Conservation (phyloP, 2,797 vertebrate genomes). For the Salarias fasciatus region DNA sequence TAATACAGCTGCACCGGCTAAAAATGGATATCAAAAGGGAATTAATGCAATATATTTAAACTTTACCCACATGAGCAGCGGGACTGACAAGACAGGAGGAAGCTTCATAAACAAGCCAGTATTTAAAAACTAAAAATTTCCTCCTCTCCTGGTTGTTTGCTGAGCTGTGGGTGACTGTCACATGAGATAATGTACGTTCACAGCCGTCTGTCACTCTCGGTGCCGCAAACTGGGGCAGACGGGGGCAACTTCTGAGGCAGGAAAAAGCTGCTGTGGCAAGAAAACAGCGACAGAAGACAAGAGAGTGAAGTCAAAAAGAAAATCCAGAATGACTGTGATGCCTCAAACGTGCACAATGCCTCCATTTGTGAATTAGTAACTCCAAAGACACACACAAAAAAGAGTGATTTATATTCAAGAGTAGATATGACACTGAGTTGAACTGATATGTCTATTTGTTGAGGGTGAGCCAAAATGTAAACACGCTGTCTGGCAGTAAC, state of each 20-base stretch:
- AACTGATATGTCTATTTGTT: not conserved
- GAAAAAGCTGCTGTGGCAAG: constrained; percentile 21
- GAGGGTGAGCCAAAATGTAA: constrained; percentile 19
- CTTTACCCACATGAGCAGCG: not conserved
- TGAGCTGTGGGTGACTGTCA: constrained; percentile 43
- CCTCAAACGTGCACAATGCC: constrained; percentile 22
- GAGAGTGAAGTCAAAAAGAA: constrained; percentile 21
- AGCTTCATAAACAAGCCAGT: constrained; percentile 5
- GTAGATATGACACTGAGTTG: constrained; percentile 13
- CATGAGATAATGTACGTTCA: constrained; percentile 25
- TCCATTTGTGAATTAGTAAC: constrained; percentile 31
- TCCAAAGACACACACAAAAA: constrained; percentile 1
- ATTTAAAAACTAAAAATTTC: constrained; percentile 10
- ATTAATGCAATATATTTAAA: no score
- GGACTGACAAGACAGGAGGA: constrained; percentile 10
- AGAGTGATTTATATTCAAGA: constrained; percentile 2
- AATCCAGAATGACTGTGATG: constrained; percentile 32
- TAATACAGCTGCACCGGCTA: constrained; percentile 7
- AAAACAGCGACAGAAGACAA: constrained; percentile 22
- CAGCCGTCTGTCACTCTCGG: constrained; percentile 33
- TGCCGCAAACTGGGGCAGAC: constrained; percentile 44
- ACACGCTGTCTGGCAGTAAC: constrained; percentile 20
- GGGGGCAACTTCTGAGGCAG: constrained; percentile 30
- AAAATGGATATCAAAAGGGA: constrained; percentile 21
- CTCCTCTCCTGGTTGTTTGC: constrained; percentile 30